Evolutionary conservation across 2,888 invertebrate genomes (phyloP), one percentile per base, ranked within the genome.

Genomic region (Mycalesis mineus): DNA sequence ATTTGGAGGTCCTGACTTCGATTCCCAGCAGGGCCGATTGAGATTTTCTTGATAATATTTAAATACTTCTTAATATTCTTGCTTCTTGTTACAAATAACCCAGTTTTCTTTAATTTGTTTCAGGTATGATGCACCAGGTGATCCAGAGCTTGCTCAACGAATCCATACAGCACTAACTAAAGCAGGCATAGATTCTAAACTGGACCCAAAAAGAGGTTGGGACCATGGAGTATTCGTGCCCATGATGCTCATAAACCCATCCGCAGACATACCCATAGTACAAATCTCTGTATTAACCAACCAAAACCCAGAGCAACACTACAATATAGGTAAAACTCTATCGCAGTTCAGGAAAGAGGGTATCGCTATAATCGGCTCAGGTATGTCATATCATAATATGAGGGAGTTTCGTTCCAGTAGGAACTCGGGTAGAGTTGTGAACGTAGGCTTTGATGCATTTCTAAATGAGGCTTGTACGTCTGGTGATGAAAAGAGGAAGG

Each of bases 301-400:
- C 55, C 88, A 89, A 63, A 79, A 86, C 55, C 69, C 88, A 0
- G 80, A 77, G 29, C 62, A 81, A 15, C 89, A 89, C 68, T 89
- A 85, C 54, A 80, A 79, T 45, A 45, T 89, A 0, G 89, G 89
- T 0, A 65, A 83, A 72, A 77, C 66, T 0, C 68, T 89, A 33
- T 65, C 82, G 0, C 67, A 84, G 37, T 84, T 87, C 56, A 68
- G 89, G 2, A 85, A 83, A 68, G 88, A 89, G 64, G 88, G 88
- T 0, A 64, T 89, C 0, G 87, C 86, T 0, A 62, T 89, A 1
- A 58, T 89, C 0, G 89, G 88, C 0, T 89, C 89, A 0, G 89
- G 89, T 0, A 89, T 89, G 89, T 88, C 88, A 0, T 89, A 85
- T 41, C 89, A 89, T 44, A 89, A 89, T 47, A 89, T 89, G 89